Evolutionary conservation across 2,113 vertebrate species (phyloP).

Genomic region (Clarias macrocephalus): DNA sequence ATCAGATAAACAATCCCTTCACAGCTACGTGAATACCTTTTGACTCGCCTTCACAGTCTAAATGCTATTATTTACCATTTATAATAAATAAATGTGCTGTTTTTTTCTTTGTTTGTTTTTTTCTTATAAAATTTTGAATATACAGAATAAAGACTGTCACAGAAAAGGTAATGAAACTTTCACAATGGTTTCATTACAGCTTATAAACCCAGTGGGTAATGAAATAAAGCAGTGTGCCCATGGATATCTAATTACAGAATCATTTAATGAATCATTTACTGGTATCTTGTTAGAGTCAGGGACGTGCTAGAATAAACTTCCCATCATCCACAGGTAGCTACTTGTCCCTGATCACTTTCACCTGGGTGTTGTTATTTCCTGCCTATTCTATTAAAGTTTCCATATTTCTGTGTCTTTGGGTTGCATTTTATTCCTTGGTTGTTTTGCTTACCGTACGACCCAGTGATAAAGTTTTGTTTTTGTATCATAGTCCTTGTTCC

Average conservation of each 20-base stretch:
- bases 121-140: too few species aligned
- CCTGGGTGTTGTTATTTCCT: too few species aligned
- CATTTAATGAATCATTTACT: not conserved
- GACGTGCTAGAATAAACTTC: too few species aligned
- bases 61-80: not conserved
- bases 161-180: not conserved
- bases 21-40: not conserved
- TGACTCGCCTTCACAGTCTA: not conserved
- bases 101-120: too few species aligned
- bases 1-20: not conserved
- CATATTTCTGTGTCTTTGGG: too few species aligned
- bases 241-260: not conserved
- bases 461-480: too few species aligned
- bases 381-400: too few species aligned
- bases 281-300: not conserved
- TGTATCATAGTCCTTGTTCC: too few species aligned
- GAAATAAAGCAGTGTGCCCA: not conserved
- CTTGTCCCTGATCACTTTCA: too few species aligned
- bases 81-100: not conserved
- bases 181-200: not conserved
- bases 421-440: too few species aligned
- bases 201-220: not conserved
- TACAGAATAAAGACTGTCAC: not conserved
- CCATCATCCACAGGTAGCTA: too few species aligned
- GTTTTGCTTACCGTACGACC: too few species aligned